Base-by-base conservation (phyloP, 2,797 vertebrate species). In the Tadarida brasiliensis region DNA sequence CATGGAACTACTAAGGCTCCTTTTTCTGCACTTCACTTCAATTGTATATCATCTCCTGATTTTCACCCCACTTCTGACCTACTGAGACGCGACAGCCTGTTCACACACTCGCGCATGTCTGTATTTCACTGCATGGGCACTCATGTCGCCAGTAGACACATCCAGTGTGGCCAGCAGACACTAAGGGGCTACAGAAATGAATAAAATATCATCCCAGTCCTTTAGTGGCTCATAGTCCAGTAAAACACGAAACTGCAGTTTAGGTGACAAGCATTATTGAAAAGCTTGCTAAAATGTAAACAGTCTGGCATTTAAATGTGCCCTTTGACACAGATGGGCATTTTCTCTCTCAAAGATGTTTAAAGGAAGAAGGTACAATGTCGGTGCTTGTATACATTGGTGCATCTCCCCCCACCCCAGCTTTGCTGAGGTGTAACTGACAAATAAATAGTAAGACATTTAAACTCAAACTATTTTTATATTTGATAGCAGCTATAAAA, bases 261-360 rank as follows among this genome's bases (percentile, higher is more conserved):
- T 85, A 78, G 91, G 44, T 90, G 82, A 47, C 12, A 61, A 81
- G 4, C 17, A 70, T 17, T 73, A 80, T 24, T 56, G 49, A 63
- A 85, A 94, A 94, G 17, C 56, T 87, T 81, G 81, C 71, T 56
- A 87, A 94, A 84, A 95, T 61, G 35, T 89, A 63, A 94, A 85
- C n/a, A 63, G 15, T 30, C 70, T 90, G 65, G 9, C 67, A 94
- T 90, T 83, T 87, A 80, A 92, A 90, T 24, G 26, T 81, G 17
- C 33, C 49, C 80, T 61, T 88, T 92, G 68, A 63, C 80, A 87
- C 11, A 76, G 51, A 81, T 17, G 94, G 70, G 71, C 65, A 81
- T 47, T 92, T 93, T 90, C n/a, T 17, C 2, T 54, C 20, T 85
- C 17, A 39, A 87, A 88, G 51, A 51, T 35, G 24, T 77, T 89